Evolutionary conservation across 2,888 invertebrate genomes (phyloP), one percentile per base, ranked within the genome.

Genomic region (Chirona hameri): DNA sequence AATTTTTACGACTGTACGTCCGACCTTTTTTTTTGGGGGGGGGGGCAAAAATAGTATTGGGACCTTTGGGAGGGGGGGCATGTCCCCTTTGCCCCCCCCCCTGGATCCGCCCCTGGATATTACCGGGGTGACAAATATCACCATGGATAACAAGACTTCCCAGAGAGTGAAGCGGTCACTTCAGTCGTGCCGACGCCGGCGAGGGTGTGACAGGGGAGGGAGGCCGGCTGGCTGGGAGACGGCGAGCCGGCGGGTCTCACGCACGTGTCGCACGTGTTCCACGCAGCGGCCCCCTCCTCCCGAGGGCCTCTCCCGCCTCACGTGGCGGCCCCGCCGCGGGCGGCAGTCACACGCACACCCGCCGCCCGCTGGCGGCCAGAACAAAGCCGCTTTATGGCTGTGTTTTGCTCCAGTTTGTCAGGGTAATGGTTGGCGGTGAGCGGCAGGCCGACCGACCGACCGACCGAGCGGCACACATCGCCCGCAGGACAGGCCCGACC

Each of bases 301-400:
- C 39, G 39, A 39, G 39, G n/a, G 24, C 9, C 69, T 4, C 65
- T 65, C 27, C 69, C 29, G 27, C 27, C 4, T 27, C 27, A 29
- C 69, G 69, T 29, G 69, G 31, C 72, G 31, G 24, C 31, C 27
- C 31, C 31, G 15, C 72, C 21, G 46, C 76, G 15, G 12, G 72
- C 46, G 27, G 31, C 29, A 24, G 21, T 24, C 39, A 10, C 39
- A 10, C 39, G 39, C 39, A 65, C 65, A 27, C n/a, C 65, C 65
- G 65, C n/a, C 27, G 65, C n/a, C 52, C 29, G 29, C 14, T 12
- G 27, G 76, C 76, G 76, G 76, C 46, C 39, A 46, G 76, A 76
- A 76, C 76, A 76, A 76, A 76, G 76, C 39, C 27, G 39, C 39
- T 76, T 76, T 76, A 76, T 76, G 76, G 76, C 46, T 39, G 39